Evolutionary conservation across 2,797 vertebrate species (phyloP), one percentile per base, ranked within the genome.

Genomic region (Semotilus atromaculatus): DNA sequence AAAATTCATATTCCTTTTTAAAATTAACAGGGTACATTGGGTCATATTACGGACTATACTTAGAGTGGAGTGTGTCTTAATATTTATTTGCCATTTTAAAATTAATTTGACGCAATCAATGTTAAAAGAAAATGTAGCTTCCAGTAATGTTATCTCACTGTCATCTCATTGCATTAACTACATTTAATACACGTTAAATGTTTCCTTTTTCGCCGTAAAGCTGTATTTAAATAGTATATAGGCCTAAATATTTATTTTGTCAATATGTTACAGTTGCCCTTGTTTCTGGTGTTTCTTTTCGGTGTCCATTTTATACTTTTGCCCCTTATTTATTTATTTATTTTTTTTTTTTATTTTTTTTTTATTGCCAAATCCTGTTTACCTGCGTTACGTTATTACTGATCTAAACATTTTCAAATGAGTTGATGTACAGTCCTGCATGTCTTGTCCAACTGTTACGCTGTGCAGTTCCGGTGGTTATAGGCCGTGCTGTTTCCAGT

Each of bases 401-500:
- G 40, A 18, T 66, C 29, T 23, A 64, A 53, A 51, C 36, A 18
- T 2, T 11, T 4, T 64, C 1, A 31, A 14, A 79, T 48, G 0
- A 62, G 26, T 62, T 40, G 34, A 79, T 34, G 62, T 66, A 48
- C 26, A 31, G 26, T 23, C 60, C 60, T 64, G 40, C 40, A 43
- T 31, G 38, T 29, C 60, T 70, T 23, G 26, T 81, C 9, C 48
- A 70, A 81, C 29, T 68, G 34, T 81, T 38, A 67, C 8, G 55
- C 66, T 53, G 68, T 23, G 19, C 48, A 68, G 31, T 82, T 85
- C 74, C 78, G 9, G 14, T 48, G 36, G 75, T 48, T 78, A 26
- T 31, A 76, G 40, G 81, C 45, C 60, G 74, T 85, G 53, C 83
- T 72, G 86, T 88, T 90, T 85, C 83, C 43, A 86, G 88, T 81